Conservation (phyloP, 1,140 invertebrate genomes). For the Subanguina moxae region DNA sequence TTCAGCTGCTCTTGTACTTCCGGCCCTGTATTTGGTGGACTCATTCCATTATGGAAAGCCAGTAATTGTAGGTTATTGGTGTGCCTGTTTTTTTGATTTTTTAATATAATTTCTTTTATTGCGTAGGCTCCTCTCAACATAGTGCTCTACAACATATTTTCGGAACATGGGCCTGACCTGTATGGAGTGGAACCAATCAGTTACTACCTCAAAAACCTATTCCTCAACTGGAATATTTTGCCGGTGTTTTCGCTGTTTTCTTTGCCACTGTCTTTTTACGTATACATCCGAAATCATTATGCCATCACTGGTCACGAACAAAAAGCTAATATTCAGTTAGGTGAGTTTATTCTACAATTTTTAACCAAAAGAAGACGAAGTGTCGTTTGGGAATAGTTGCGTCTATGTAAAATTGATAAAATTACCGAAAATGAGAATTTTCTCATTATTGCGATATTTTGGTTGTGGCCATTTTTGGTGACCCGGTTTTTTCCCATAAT, state of each 20-base stretch:
- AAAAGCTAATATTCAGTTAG: too few relatives aligned
- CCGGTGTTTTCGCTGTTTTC: conserved; percentile 1
- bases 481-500: too few relatives aligned
- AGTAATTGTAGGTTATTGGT: conserved; percentile 67
- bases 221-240: conserved; percentile 14
- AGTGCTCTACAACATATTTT: conserved; percentile 88
- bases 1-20: conserved; percentile 58
- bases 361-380: too few relatives aligned
- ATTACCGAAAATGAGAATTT: too few relatives aligned
- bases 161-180: conserved; percentile 81
- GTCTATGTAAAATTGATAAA: too few relatives aligned
- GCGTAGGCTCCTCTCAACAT: conserved; percentile 78
- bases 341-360: too few relatives aligned
- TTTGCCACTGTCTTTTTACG: neutral
- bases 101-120: neutral
- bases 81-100: conserved; percentile 6
- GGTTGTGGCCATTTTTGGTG: too few relatives aligned
- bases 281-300: neutral
- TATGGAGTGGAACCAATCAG: conserved; percentile 69
- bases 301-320: too few relatives aligned
- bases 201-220: conserved; percentile 12
- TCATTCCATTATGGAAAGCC: conserved; percentile 82
- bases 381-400: too few relatives aligned
- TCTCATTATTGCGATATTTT: too few relatives aligned
- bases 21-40: conserved; percentile 78